These are phyloP conservation scores for Griposia aprilina DNA, from an alignment of 2,888 invertebrate genomes.

Conservation along the genomic window DNA sequence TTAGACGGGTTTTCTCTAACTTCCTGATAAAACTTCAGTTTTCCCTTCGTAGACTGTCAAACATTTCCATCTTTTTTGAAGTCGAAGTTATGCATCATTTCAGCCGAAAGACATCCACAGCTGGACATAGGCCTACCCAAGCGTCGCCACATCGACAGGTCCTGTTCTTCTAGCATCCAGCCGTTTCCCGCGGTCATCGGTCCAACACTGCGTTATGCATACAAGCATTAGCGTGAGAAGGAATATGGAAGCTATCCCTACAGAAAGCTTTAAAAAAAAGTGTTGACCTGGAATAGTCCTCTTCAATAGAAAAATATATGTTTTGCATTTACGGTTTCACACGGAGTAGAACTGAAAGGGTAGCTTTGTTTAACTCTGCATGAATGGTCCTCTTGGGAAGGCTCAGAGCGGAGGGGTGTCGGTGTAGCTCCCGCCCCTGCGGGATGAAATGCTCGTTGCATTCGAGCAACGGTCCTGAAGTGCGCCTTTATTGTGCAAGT, in stretches of 20 bases:
- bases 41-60: not conserved
- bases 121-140: not conserved
- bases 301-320: conserved; percentile 54
- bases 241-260: not conserved
- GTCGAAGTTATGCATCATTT: not conserved
- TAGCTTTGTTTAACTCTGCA: conserved; percentile 70
- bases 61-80: not conserved
- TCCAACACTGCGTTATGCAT: not conserved
- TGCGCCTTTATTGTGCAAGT: conserved; percentile 66
- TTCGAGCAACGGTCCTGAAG: conserved; percentile 71
- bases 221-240: not conserved
- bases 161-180: not conserved
- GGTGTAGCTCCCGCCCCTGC: conserved; percentile 55
- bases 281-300: conserved; percentile 55
- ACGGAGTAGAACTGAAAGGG: conserved; percentile 61
- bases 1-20: not conserved
- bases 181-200: not conserved
- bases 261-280: conserved; percentile 3
- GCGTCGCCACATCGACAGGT: too few relatives aligned
- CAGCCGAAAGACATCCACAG: not conserved
- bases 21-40: not conserved
- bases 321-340: conserved; percentile 70
- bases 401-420: conserved; percentile 54
- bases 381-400: conserved; percentile 73
- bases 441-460: conserved; percentile 72